phyloP scores from a whole-genome alignment of 2,888 invertebrate genomes.

The Sarcophaga rosellei region DNA sequence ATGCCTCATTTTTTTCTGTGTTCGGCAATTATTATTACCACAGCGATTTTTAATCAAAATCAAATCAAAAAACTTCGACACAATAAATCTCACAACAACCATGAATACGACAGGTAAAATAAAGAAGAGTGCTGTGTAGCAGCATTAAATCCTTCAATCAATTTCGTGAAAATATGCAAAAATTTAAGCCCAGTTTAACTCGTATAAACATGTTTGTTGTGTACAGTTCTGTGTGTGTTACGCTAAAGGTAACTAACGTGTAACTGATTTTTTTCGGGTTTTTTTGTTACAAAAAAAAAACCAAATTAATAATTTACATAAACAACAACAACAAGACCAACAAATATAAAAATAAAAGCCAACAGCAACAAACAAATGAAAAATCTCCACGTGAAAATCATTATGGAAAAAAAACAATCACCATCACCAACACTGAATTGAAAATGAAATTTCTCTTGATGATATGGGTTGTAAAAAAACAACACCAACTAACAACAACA shows the following conservation, averaged over 20 bases:
- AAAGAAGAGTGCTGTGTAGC: not conserved
- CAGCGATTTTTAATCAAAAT: conserved; percentile 42
- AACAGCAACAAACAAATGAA: conserved; percentile 25
- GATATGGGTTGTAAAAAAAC: not conserved
- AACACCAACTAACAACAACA: not conserved
- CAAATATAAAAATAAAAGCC: not conserved
- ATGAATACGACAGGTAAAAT: not conserved
- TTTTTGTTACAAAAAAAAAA: conserved; percentile 9
- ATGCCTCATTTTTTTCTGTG: conserved; percentile 10
- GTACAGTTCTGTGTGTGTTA: not conserved
- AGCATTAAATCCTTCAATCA: conserved; percentile 39
- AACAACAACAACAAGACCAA: too few species aligned
- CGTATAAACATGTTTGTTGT: conserved; percentile 48
- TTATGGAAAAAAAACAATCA: conserved; percentile 7
- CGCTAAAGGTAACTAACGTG: conserved; percentile 3
- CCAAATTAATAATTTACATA: not conserved
- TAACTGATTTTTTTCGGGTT: conserved; percentile 44
- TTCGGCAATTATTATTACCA: conserved; percentile 6
- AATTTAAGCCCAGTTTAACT: conserved; percentile 48
- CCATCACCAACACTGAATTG: conserved; percentile 16
- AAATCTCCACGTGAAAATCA: conserved; percentile 17
- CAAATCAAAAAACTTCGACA: conserved; percentile 25
- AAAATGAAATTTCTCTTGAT: conserved; percentile 53
- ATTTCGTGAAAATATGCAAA: conserved; percentile 37
- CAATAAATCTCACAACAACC: conserved; percentile 32